phyloP scores from a whole-genome alignment of 2,113 vertebrate species.

The Tor tambroides region DNA sequence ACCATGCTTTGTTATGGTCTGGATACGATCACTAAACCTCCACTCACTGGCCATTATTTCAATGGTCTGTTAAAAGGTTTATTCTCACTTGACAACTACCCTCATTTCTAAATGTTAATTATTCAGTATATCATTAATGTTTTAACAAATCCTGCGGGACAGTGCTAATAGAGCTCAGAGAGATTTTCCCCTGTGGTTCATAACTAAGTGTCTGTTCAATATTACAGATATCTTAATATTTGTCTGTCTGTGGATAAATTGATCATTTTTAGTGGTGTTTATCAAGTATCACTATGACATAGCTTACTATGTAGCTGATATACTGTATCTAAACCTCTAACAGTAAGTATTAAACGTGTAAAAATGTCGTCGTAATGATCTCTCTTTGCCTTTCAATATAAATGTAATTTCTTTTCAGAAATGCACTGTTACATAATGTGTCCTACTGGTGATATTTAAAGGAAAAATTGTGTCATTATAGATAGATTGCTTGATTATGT shows the following conservation, averaged over 20 bases:
- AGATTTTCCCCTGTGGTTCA: neutral
- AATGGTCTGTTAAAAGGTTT: conserved; percentile 69
- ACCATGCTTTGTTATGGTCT: neutral
- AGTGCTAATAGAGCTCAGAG: neutral
- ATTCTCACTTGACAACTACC: conserved; percentile 56
- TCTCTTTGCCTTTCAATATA: neutral
- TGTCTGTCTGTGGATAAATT: neutral
- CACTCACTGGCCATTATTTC: conserved; percentile 67
- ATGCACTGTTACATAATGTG: neutral
- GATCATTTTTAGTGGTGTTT: neutral
- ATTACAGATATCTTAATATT: neutral
- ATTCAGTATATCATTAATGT: conserved; percentile 74
- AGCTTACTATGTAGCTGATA: neutral
- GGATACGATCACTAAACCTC: conserved; percentile 64
- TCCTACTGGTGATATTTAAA: neutral
- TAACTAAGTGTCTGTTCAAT: neutral
- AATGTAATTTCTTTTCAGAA: neutral
- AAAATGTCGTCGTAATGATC: neutral
- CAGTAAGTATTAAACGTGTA: neutral
- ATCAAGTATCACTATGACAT: neutral
- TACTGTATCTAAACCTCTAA: neutral
- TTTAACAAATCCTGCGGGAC: conserved; percentile 60
- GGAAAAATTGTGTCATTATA: neutral
- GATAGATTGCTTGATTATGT: neutral
- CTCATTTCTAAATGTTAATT: conserved; percentile 66